Percentiles rank a stretch among this genome's conserved stretches.
These are phyloP conservation scores for Lophius piscatorius DNA, from an alignment of 2,113 vertebrate genomes.

Conservation along the genomic window DNA sequence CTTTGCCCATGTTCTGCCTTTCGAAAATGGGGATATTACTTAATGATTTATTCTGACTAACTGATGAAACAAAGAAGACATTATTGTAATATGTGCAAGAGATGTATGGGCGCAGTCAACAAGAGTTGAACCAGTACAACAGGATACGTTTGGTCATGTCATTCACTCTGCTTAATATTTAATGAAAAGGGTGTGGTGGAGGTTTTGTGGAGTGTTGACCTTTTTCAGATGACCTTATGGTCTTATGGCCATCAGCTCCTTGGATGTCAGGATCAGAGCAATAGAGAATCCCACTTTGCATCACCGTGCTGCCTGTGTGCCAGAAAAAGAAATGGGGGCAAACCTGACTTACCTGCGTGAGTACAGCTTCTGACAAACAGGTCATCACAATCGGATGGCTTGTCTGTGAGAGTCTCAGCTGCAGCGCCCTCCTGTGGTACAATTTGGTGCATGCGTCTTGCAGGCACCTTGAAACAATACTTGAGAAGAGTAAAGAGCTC, in stretches of 20 bases:
- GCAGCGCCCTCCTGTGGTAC: slow-evolving; percentile 52
- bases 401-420: background rate
- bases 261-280: background rate
- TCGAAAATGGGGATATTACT: no score
- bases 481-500: background rate
- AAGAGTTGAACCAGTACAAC: slow-evolving; percentile 12
- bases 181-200: background rate
- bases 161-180: background rate
- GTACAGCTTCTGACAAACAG: slow-evolving; percentile 7
- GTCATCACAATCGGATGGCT: background rate
- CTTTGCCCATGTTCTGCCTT: no score
- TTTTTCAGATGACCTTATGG: background rate
- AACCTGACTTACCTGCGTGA: slow-evolving; percentile 41
- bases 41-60: no score
- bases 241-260: background rate
- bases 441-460: slow-evolving; percentile 11
- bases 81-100: background rate
- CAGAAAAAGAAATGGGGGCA: background rate
- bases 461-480: slow-evolving; percentile 18
- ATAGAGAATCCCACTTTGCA: background rate
- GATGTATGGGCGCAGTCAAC: background rate
- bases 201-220: background rate
- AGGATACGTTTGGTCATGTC: background rate
- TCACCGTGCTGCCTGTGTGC: background rate
- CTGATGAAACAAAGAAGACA: no score